Conservation (phyloP, 92 coral and sea anemone genomes). For the Porites lobata region DNA sequence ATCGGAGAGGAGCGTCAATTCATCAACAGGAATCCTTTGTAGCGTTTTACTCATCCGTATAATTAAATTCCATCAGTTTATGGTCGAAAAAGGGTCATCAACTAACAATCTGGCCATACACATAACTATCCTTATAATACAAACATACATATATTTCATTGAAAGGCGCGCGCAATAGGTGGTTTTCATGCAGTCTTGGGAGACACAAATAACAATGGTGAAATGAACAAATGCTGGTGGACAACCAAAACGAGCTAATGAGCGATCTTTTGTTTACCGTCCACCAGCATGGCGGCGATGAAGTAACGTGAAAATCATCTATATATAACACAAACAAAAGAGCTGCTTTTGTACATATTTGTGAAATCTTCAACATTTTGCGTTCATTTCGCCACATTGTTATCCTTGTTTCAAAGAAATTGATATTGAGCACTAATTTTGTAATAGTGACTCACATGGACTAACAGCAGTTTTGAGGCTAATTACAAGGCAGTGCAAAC, state of each 20-base stretch:
- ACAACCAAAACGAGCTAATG: no score
- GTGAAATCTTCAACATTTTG: not conserved
- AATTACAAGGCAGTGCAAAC: conserved; percentile 2
- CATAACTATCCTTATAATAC: not conserved
- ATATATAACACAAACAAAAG: not conserved
- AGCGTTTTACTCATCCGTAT: not conserved
- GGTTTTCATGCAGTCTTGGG: no score
- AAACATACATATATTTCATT: not conserved
- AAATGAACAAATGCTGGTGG: no score
- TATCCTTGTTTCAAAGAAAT: not conserved
- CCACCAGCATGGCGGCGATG: no score
- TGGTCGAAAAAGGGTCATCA: not conserved
- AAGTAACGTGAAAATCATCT: no score
- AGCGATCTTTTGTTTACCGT: no score
- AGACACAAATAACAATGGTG: no score
- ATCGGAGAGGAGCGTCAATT: conserved; percentile 1
- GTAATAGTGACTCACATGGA: not conserved
- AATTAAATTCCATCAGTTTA: not conserved
- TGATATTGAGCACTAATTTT: not conserved
- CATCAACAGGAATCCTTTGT: not conserved
- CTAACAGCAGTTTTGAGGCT: not conserved
- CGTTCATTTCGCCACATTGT: not conserved
- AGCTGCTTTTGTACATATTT: conserved; percentile 2
- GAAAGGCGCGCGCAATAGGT: not conserved
- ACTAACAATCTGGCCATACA: not conserved